Base-by-base conservation (phyloP, 1,140 invertebrate genomes). In the Philopotamus ludificatus region DNA sequence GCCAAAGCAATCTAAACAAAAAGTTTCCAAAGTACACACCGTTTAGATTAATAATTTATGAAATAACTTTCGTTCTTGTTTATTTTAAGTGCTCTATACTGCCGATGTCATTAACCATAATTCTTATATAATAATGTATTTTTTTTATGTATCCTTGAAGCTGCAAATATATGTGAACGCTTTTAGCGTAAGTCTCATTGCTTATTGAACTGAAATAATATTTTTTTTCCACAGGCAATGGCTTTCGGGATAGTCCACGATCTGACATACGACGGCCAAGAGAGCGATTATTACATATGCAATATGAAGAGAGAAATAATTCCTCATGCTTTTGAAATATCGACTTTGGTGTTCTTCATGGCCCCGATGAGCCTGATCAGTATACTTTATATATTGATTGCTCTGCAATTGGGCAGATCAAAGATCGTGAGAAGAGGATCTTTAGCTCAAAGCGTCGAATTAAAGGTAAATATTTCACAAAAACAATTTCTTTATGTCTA, bases 321-420 rank as follows among this genome's bases (percentile, higher is more conserved):
- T n/a, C 79, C 84, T n/a, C 88, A 92, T 74, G 86, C 89, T 0
- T 95, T 94, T 72, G 89, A 91, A 71, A 82, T 94, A 61, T 93
- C 91, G 1, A 91, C 91, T 0, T 84, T 93, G 66, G 73, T 94
- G 20, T 93, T 95, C 76, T 95, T 95, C 74, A 84, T 92, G 10
- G 81, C 87, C 1, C 93, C 93, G 0, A 93, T 95, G 91, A 86
- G 88, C n/a, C 77, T 94, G 39, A 94, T 95, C 71, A 91, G 87
- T 10, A 87, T 89, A 2, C 82, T 94, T 1, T 95, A 96, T 75
- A 81, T 90, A n/a, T 77, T 92, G 53, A 95, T 95, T 71, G 92
- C 88, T 4, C 72, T 92, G 10, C 87, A 88, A 71, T 77, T 95
- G 28, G 85, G 86, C 66, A 77, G 83, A 53, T 86, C 89, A 0